These are phyloP conservation scores for Sebastes goodei DNA, from an alignment of 2,797 vertebrate genomes.

Conservation along the genomic window DNA sequence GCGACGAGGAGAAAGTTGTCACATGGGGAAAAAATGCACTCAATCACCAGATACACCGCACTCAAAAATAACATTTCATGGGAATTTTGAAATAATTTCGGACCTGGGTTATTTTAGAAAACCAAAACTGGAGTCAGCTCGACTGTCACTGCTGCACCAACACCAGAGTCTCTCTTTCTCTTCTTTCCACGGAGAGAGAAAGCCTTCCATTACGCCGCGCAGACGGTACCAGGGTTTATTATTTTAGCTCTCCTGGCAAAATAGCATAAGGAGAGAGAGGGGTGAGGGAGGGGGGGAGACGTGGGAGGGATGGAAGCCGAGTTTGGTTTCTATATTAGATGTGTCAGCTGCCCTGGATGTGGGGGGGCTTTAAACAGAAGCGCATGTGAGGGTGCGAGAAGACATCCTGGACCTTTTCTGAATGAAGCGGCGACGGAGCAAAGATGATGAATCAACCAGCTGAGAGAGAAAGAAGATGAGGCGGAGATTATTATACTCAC, in stretches of 20 bases:
- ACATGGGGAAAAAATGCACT: conserved; percentile 48
- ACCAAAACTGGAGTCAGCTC: conserved; percentile 18
- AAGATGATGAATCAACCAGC: not conserved
- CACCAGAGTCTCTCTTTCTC: conserved; percentile 27
- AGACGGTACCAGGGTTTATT: conserved; percentile 70
- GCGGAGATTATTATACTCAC: not conserved
- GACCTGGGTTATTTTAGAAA: conserved; percentile 17
- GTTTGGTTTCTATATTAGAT: conserved; percentile 68
- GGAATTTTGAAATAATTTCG: conserved; percentile 19
- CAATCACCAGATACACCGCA: conserved; percentile 31
- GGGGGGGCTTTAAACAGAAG: conserved; percentile 64
- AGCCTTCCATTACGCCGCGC: conserved; percentile 60
- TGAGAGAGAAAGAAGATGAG: not conserved
- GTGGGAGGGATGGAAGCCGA: conserved; percentile 19
- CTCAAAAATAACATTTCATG: conserved; percentile 37
- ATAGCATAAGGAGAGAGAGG: conserved; percentile 44
- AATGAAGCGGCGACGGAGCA: not conserved
- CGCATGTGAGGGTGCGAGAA: conserved; percentile 22
- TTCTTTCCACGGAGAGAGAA: conserved; percentile 48
- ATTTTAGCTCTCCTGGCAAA: conserved; percentile 67
- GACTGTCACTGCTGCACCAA: conserved; percentile 18
- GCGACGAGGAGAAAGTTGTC: conserved; percentile 21
- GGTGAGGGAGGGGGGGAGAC: not conserved
- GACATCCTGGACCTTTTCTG: not conserved
- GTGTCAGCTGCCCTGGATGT: conserved; percentile 63